These are phyloP conservation scores for Nephrotoma appendiculata DNA, from an alignment of 2,888 invertebrate genomes.

Conservation along the genomic window DNA sequence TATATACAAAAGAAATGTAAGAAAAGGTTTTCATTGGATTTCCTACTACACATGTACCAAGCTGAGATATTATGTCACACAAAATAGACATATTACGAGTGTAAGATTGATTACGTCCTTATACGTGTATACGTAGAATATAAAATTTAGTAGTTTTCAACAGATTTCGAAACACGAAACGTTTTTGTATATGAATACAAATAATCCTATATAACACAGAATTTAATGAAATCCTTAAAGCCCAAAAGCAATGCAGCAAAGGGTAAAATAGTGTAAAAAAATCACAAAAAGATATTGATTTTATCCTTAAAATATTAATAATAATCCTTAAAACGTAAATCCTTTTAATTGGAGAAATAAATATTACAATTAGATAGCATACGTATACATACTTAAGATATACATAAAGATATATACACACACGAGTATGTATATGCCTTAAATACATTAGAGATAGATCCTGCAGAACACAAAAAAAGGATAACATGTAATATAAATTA, in stretches of 20 bases:
- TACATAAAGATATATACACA: too few species aligned
- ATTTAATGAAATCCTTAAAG: not conserved
- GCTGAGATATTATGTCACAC: not conserved
- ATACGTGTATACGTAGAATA: not conserved
- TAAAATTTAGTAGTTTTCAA: not conserved
- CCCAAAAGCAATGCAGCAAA: not conserved
- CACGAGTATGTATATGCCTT: too few species aligned
- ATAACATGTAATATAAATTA: not conserved
- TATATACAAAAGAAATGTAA: not conserved
- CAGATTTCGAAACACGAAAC: not conserved
- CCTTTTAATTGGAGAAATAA: not conserved
- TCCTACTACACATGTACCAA: not conserved
- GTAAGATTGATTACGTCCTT: not conserved
- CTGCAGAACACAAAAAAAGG: not conserved
- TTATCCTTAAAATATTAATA: not conserved
- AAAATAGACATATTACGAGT: not conserved
- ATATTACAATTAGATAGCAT: not conserved
- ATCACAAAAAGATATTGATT: not conserved
- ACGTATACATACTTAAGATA: not conserved
- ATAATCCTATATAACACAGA: not conserved
- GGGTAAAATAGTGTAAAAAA: not conserved
- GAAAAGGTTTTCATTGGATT: not conserved
- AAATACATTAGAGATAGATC: not conserved
- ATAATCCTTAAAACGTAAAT: not conserved
- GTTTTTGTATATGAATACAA: not conserved